Evolutionary conservation across 2,888 invertebrate species (phyloP).

Genomic region (Crocallis elinguaria): DNA sequence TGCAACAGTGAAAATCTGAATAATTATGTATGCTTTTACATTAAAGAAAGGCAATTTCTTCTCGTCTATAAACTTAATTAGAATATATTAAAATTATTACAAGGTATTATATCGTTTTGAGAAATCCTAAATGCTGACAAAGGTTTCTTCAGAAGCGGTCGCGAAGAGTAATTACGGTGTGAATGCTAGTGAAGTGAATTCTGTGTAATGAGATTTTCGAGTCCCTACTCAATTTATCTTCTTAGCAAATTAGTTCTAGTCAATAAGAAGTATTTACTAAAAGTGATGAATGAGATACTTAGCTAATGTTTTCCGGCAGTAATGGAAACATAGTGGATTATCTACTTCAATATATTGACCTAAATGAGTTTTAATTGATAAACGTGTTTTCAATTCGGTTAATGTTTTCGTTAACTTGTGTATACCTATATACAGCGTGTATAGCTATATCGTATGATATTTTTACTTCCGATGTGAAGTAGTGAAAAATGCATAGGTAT

Average conservation of each 20-base stretch:
- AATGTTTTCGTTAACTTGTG: no score
- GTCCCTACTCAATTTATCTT: neutral
- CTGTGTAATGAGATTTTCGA: neutral
- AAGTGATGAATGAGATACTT: neutral
- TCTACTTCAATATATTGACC: neutral
- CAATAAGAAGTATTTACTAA: neutral
- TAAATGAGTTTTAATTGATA: neutral
- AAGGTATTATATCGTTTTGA: neutral
- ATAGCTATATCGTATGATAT: no score
- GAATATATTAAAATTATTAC: no score
- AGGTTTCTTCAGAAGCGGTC: neutral
- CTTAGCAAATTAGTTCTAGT: neutral
- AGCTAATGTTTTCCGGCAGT: no score
- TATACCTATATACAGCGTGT: no score
- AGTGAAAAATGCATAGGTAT: no score
- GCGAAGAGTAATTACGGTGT: neutral
- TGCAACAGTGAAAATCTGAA: constrained; percentile 6
- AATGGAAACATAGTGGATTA: neutral
- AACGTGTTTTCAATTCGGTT: neutral
- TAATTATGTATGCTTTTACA: neutral
- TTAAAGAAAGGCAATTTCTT: neutral
- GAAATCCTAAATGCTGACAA: neutral
- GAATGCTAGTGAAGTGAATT: neutral
- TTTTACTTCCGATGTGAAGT: no score
- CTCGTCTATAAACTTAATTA: no score